Base-by-base conservation (phyloP, 2,797 vertebrate genomes). In the Sebastes nivosus region DNA sequence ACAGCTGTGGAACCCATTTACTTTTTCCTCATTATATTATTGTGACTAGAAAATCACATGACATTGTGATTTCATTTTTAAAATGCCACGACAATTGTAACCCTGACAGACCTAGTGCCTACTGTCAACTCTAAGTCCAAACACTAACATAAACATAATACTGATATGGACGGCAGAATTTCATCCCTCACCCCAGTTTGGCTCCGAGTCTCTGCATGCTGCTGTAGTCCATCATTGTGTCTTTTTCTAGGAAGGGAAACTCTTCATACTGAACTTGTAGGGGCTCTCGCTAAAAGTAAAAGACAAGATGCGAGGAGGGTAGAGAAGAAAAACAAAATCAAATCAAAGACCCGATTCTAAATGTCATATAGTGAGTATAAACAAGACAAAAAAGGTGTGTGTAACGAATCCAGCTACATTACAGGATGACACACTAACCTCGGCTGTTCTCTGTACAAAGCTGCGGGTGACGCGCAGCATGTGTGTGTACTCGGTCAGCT, bases 201-300 rank as follows among this genome's bases (percentile, higher is more conserved):
- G 99, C 97, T 16, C 97, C 98, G 5, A 99, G 97, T 42, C 98
- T 95, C 94, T 99, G 97, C 96, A 99, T 97, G 69, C 96, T 97
- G 93, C 87, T 98, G 93, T 96, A 98, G 92, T 99, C 97, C 96
- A 97, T 94, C 87, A 97, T 68, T 0, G 96, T 92, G 25, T 99
- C 97, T 0, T 93, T 98, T 85, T 99, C 98, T 84, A 99, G 88
- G 64, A 97, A 94, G 2, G 97, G 97, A 78, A 99, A 98, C 77
- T 99, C 99, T 87, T 99, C 99, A 11, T 98, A 99, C 59, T 96
- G 96, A 1, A 88, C 90, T 74, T 95, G 92, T 14, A 84, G 69
- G 2, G 95, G 91, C 67, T 98, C 97, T 72, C 94, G 87, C 97
- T 98, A 78, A 4, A 75, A 27, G 27, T 8, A 29, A 87, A 87